Evolutionary conservation across 2,888 invertebrate genomes (phyloP), one percentile per base, ranked within the genome.

Genomic region (Frankliniella intonsa): DNA sequence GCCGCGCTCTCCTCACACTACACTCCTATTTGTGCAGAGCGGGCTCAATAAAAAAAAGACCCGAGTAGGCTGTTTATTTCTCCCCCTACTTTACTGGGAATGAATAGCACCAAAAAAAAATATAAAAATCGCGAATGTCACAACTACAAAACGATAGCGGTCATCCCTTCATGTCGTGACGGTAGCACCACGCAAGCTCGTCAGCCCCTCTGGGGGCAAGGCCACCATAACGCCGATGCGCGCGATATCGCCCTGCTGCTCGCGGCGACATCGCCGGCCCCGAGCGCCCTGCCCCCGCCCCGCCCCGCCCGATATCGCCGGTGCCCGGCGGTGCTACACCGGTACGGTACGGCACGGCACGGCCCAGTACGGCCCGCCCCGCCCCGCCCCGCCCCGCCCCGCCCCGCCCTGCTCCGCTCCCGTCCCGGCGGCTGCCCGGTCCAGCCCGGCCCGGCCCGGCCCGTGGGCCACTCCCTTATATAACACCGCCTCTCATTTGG

Each of bases 401-500:
- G 10, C 55, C 55, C 7, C 55, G 14, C 14, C 55, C 55, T 17
- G 62, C 62, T n/a, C 62, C 7, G 62, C 62, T n/a, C 62, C n/a
- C 62, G 69, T 22, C 69, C n/a, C 22, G 14, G 14, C 55, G 69
- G 69, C 69, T 12, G 69, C 22, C 69, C 69, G 69, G 69, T 38
- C 38, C 38, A 38, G 38, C 38, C 69, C 25, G 69, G 62, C 62
- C 19, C 62, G 69, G 69, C 69, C 38, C 55, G 25, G 69, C 69
- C 25, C 25, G 69, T 76, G 69, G 69, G 69, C 69, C 69, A 76
- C 69, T 22, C 69, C 69, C 22, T 76, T 76, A 76, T 76, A 76
- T 76, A 76, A 76, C 69, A 76, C 69, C 69, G 69, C 69, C 69
- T 76, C 69, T 76, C 69, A 76, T 76, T 76, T 76, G 69, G 69